These are phyloP conservation scores for Hippopotamus amphibius DNA, from an alignment of 2,113 vertebrate genomes.

Conservation along the genomic window DNA sequence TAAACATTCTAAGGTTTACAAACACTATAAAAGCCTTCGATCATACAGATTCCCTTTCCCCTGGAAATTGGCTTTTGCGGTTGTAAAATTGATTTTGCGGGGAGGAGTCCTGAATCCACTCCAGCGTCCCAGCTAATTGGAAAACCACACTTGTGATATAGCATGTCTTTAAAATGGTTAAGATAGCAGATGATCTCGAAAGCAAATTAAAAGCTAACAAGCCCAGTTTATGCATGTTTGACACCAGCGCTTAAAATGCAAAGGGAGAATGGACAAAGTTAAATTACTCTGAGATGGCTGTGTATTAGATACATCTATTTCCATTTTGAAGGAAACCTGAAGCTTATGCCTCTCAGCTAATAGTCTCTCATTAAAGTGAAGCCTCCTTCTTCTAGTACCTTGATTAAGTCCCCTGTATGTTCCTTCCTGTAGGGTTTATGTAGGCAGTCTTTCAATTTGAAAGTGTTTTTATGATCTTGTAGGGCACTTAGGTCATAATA, in stretches of 20 bases:
- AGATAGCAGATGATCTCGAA: slow-evolving; percentile 60
- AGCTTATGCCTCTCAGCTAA: slow-evolving; percentile 30
- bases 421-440: slow-evolving; percentile 51
- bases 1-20: slow-evolving; percentile 59
- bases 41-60: slow-evolving; percentile 58
- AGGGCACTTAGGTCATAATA: not conserved
- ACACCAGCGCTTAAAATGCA: slow-evolving; percentile 76
- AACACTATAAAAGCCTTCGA: slow-evolving; percentile 62
- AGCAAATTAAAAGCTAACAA: slow-evolving; percentile 73
- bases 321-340: slow-evolving; percentile 55
- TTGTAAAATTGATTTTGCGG: slow-evolving; percentile 54
- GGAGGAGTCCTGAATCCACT: slow-evolving; percentile 2
- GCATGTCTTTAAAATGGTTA: slow-evolving; percentile 64
- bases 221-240: not conserved
- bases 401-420: not conserved
- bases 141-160: slow-evolving; percentile 72
- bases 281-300: slow-evolving; percentile 34
- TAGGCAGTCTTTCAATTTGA: slow-evolving; percentile 49
- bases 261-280: slow-evolving; percentile 66
- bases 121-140: slow-evolving; percentile 71
- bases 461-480: slow-evolving; percentile 39
- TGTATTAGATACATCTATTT: slow-evolving; percentile 51
- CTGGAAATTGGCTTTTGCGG: slow-evolving; percentile 9
- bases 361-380: slow-evolving; percentile 55
- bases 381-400: not conserved